Evolutionary conservation across 2,113 vertebrate species (phyloP).

Genomic region (Sinocyclocheilus rhinocerous): DNA sequence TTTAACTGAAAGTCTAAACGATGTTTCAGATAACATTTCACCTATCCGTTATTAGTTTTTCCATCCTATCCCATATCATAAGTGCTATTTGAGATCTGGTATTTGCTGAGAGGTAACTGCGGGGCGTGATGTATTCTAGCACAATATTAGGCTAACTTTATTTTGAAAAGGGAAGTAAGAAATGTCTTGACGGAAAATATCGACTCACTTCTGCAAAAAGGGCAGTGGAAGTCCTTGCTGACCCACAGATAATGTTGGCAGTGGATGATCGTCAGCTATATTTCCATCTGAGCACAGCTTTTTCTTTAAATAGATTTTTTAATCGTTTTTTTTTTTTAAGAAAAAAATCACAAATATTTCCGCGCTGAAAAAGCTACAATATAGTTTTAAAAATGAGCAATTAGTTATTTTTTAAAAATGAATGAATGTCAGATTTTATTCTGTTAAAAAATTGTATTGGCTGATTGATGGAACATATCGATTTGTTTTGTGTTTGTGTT

Average conservation of each 20-base stretch:
- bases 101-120: constrained; percentile 19
- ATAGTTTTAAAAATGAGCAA: neutral
- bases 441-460: neutral
- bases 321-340: neutral
- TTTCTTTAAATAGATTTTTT: neutral
- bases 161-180: constrained; percentile 56
- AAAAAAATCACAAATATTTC: neutral
- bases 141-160: constrained; percentile 55
- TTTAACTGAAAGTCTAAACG: constrained; percentile 45
- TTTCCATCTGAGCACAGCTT: constrained; percentile 13
- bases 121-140: constrained; percentile 37
- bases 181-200: constrained; percentile 59
- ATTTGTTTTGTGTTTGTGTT: neutral
- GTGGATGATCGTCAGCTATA: neutral
- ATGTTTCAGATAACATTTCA: constrained; percentile 2
- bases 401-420: neutral
- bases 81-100: neutral
- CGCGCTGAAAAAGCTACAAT: neutral
- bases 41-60: neutral
- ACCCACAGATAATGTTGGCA: constrained; percentile 16
- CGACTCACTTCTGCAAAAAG: constrained; percentile 59
- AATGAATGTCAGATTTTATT: neutral
- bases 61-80: neutral
- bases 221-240: constrained; percentile 33
- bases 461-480: neutral